Percentiles rank a stretch among this genome's conserved stretches.
These are phyloP conservation scores for Eilema sororculum DNA, from an alignment of 2,888 invertebrate genomes.

Conservation along the genomic window DNA sequence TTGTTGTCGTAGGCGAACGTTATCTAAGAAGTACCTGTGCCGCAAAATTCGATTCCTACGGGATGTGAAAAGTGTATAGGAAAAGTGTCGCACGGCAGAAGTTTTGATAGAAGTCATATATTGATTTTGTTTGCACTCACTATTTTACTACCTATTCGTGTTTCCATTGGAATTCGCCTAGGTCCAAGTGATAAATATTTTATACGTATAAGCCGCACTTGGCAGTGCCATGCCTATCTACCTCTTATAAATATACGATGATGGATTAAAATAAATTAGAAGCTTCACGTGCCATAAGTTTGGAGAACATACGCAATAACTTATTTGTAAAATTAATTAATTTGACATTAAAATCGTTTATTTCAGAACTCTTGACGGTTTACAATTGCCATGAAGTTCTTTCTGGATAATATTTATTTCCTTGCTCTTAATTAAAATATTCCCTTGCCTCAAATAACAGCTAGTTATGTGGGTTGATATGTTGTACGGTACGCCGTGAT, in stretches of 20 bases:
- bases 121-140: too few relatives aligned
- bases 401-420: slow-evolving; percentile 49
- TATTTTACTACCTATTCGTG: too few relatives aligned
- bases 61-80: too few relatives aligned
- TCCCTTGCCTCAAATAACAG: slow-evolving; percentile 56
- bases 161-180: too few relatives aligned
- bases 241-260: too few relatives aligned
- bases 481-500: slow-evolving; percentile 61
- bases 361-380: slow-evolving; percentile 34
- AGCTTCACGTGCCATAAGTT: too few relatives aligned
- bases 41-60: background rate
- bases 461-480: slow-evolving; percentile 58
- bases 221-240: too few relatives aligned
- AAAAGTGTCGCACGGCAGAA: too few relatives aligned
- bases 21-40: background rate
- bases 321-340: slow-evolving; percentile 13
- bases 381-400: slow-evolving; percentile 37
- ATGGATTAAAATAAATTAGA: too few relatives aligned
- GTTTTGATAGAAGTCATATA: too few relatives aligned
- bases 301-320: background rate
- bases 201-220: too few relatives aligned
- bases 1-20: slow-evolving; percentile 35
- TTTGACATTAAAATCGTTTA: slow-evolving; percentile 19
- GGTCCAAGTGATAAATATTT: too few relatives aligned
- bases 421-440: slow-evolving; percentile 59